These are phyloP conservation scores for Leucopsar rothschildi DNA, from an alignment of 2,113 vertebrate species.

Conservation along the genomic window DNA sequence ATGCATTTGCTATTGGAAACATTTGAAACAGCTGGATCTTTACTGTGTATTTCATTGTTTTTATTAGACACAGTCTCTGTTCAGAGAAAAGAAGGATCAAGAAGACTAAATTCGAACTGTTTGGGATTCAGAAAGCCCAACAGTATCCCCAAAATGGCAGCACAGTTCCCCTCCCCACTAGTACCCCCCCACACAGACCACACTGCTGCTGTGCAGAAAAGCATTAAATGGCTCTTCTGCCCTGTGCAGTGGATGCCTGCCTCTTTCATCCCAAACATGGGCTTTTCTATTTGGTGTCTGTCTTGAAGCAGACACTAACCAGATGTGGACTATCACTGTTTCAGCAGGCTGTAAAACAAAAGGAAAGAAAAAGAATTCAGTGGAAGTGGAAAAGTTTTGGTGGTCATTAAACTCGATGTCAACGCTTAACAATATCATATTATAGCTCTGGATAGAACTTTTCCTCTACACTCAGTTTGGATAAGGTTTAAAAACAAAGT, in stretches of 20 bases:
- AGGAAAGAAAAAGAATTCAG: neutral
- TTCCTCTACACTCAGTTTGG: neutral
- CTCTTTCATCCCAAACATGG: slow-evolving; percentile 25
- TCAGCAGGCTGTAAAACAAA: slow-evolving; percentile 52
- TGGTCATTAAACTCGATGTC: slow-evolving; percentile 4
- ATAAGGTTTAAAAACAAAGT: neutral
- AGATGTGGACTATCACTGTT: slow-evolving; percentile 31
- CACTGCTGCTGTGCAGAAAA: neutral
- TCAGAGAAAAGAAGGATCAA: neutral
- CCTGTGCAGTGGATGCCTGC: neutral
- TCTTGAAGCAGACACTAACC: slow-evolving; percentile 26
- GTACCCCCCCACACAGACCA: rapidly evolving
- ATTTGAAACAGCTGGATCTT: neutral
- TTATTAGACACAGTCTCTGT: neutral
- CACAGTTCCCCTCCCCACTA: neutral
- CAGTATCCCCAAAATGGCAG: neutral
- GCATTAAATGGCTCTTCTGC: neutral
- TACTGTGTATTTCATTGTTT: neutral
- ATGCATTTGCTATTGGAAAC: neutral
- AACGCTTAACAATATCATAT: neutral
- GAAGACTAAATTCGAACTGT: neutral
- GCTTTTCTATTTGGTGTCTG: slow-evolving; percentile 12
- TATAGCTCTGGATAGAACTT: neutral
- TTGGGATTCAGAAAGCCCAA: neutral
- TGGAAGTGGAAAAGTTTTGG: slow-evolving; percentile 16